A percentile compares a stretch with the other conserved stretches of the same genome.
Conservation (phyloP, 2,888 invertebrate genomes). For the Harpalus rubripes region DNA sequence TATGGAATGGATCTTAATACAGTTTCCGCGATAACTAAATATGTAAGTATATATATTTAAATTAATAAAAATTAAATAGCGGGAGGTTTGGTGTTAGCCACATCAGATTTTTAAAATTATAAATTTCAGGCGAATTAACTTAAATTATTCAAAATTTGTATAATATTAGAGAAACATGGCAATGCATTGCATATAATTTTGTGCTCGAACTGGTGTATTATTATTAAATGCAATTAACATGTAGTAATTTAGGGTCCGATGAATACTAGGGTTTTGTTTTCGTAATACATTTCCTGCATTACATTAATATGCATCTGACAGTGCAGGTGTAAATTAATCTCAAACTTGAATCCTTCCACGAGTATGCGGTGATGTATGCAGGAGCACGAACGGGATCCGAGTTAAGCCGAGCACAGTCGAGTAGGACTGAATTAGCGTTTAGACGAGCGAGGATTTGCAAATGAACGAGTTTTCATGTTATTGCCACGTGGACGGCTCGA, state of each 20-base stretch:
- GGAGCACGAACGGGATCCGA: conserved; percentile 20
- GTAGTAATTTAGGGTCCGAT: background rate
- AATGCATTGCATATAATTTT: too few species aligned
- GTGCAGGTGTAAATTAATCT: conserved; percentile 28
- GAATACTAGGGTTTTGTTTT: background rate
- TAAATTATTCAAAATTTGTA: too few species aligned
- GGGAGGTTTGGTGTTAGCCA: too few species aligned
- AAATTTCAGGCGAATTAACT: too few species aligned
- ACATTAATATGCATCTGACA: conserved; percentile 22
- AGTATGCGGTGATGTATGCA: conserved; percentile 20
- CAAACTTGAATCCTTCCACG: conserved; percentile 13
- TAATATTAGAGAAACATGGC: too few species aligned
- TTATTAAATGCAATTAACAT: conserved; percentile 4
- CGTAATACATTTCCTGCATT: background rate
- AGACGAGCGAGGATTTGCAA: conserved; percentile 25
- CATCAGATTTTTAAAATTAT: too few species aligned
- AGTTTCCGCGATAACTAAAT: too few species aligned
- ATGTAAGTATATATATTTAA: too few species aligned
- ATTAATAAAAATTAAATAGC: too few species aligned
- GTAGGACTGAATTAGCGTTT: conserved; percentile 1
- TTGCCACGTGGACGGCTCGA: conserved; percentile 4
- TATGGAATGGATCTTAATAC: too few species aligned
- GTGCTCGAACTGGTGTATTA: too few species aligned
- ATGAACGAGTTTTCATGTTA: conserved; percentile 39
- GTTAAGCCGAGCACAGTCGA: conserved; percentile 15